Evolutionary conservation across 2,113 vertebrate species (phyloP).

Genomic region (Oreochromis tanganicae): DNA sequence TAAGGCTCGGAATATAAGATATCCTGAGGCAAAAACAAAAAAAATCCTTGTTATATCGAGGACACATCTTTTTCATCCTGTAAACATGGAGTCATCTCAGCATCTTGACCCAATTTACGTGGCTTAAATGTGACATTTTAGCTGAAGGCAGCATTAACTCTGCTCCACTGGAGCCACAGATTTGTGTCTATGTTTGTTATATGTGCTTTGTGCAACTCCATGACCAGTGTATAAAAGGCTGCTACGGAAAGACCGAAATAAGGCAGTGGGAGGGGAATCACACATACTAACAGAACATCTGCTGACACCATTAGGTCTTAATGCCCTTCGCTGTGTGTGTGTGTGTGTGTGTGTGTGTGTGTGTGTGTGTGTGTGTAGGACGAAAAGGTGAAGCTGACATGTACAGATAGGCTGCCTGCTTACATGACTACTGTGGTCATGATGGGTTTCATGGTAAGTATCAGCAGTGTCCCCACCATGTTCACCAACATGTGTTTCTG

Average conservation of each 20-base stretch:
- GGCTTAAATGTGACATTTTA: constrained; percentile 4
- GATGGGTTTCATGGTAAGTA: constrained; percentile 89
- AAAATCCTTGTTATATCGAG: neutral
- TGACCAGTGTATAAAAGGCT: neutral
- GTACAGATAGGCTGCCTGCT: constrained; percentile 87
- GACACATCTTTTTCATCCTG: neutral
- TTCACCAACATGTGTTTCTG: neutral
- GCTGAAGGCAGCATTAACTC: neutral
- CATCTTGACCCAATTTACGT: constrained; percentile 23
- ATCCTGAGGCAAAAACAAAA: neutral
- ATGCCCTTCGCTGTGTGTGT: neutral
- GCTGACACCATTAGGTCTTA: neutral
- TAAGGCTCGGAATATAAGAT: neutral
- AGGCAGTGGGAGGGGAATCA: neutral
- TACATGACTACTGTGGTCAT: constrained; percentile 82
- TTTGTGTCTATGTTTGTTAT: neutral
- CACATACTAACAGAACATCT: neutral
- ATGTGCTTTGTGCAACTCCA: neutral
- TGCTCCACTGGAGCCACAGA: constrained; percentile 1
- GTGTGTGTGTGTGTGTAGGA: constrained; percentile 57
- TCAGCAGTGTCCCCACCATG: neutral
- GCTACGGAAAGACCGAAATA: neutral
- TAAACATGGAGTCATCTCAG: neutral
- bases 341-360: neutral
- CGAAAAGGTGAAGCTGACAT: constrained; percentile 90